These are phyloP conservation scores for Zeuzera pyrina DNA, from an alignment of 2,888 invertebrate genomes.

Conservation along the genomic window DNA sequence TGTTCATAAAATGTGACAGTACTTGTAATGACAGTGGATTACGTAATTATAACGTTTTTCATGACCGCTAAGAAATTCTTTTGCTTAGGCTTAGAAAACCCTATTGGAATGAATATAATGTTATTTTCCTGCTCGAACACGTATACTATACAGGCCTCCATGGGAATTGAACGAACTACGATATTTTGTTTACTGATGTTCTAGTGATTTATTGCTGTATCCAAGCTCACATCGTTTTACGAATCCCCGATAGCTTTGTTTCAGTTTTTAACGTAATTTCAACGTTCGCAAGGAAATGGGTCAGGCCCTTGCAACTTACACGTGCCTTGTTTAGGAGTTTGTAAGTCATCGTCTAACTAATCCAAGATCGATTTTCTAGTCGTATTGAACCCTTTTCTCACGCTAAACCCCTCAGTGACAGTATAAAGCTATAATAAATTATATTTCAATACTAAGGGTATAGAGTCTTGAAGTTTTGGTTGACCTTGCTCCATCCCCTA, in stretches of 20 bases:
- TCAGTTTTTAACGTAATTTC: constrained; percentile 28
- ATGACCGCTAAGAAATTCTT: too few species aligned
- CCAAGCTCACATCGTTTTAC: constrained; percentile 20
- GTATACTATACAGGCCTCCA: too few species aligned
- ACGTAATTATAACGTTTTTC: too few species aligned
- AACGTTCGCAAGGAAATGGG: constrained; percentile 19
- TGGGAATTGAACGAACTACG: constrained; percentile 20
- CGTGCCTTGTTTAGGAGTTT: constrained; percentile 19
- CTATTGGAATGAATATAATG: too few species aligned
- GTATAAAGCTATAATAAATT: constrained; percentile 29
- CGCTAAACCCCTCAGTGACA: constrained; percentile 23
- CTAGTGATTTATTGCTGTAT: constrained; percentile 33
- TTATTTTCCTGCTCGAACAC: too few species aligned
- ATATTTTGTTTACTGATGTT: constrained; percentile 29
- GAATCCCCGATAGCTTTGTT: constrained; percentile 21
- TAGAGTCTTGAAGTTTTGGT: constrained; percentile 25
- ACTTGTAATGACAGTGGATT: too few species aligned
- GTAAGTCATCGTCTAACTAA: constrained; percentile 23
- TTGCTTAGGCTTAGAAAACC: too few species aligned
- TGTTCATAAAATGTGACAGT: too few species aligned
- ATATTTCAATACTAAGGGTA: constrained; percentile 24
- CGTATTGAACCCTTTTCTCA: constrained; percentile 28
- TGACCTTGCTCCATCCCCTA: constrained; percentile 38
- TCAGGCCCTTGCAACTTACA: constrained; percentile 14
- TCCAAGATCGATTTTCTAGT: constrained; percentile 24